A percentile compares a stretch with the other conserved stretches of the same genome.
These are phyloP conservation scores for Ianthella basta DNA, from an alignment of 37 sponge, comb jelly and placozoan genomes.

Conservation along the genomic window DNA sequence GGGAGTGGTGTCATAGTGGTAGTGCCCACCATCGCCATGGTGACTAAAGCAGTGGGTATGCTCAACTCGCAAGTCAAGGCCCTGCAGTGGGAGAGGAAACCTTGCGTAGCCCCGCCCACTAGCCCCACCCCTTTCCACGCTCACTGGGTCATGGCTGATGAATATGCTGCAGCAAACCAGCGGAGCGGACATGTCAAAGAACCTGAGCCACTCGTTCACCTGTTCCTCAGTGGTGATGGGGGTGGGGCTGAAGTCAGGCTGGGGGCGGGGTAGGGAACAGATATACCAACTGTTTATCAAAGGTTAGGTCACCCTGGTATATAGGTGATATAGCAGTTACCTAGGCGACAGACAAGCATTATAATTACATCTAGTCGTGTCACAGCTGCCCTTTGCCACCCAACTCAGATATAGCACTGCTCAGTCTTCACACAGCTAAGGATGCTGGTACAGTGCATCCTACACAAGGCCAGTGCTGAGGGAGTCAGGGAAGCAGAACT, in stretches of 20 bases:
- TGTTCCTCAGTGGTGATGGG: conserved; percentile 84
- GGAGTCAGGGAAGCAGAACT: no score
- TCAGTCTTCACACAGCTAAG: no score
- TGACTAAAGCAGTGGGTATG: conserved; percentile 99
- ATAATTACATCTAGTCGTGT: no score
- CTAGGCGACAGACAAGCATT: no score
- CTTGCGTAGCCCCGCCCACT: not conserved
- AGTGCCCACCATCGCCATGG: conserved; percentile 98
- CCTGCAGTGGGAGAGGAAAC: conserved; percentile 30
- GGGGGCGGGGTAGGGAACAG: not conserved
- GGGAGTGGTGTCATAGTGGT: conserved; percentile 94
- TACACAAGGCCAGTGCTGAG: no score
- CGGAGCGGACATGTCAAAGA: conserved; percentile 86
- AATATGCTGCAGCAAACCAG: conserved; percentile 86
- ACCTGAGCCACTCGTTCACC: conserved; percentile 87
- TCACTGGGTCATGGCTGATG: conserved; percentile 91
- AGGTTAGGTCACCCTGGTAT: no score
- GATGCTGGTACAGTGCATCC: no score
- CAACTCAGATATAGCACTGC: no score
- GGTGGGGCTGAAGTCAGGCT: conserved; percentile 88
- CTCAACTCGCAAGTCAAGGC: conserved; percentile 90
- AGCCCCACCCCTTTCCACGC: not conserved
- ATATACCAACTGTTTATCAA: no score
- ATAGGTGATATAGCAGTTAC: no score
- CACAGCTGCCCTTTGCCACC: no score